Evolutionary conservation across 2,797 vertebrate genomes (phyloP).

Genomic region (Pipistrellus nathusii): DNA sequence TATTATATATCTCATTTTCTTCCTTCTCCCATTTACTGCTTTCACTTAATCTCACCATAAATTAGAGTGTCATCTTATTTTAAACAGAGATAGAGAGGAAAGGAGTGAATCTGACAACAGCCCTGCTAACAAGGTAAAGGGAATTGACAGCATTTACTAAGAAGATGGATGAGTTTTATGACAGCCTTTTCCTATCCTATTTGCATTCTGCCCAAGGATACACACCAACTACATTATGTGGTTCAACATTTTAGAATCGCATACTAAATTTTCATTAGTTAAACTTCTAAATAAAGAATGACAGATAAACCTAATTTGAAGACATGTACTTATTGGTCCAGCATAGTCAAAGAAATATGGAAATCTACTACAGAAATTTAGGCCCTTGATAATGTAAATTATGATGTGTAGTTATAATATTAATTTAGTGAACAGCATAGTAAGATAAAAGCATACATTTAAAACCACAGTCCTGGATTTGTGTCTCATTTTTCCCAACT

Average conservation of each 20-base stretch:
- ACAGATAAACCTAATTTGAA: background rate
- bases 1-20: background rate
- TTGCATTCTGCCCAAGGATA: background rate
- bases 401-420: background rate
- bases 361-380: background rate
- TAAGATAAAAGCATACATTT: background rate
- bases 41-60: background rate
- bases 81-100: constrained; percentile 13
- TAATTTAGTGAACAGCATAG: background rate
- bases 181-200: background rate
- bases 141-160: background rate
- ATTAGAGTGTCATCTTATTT: background rate
- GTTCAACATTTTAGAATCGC: background rate
- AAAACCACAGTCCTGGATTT: background rate
- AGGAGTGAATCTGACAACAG: background rate
- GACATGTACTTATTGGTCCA: background rate
- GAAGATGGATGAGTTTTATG: background rate
- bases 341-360: background rate
- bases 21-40: background rate
- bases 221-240: background rate
- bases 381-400: background rate
- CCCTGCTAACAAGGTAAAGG: background rate
- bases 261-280: background rate
- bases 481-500: background rate
- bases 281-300: constrained; percentile 7